Evolutionary conservation across 2,888 invertebrate genomes (phyloP), one percentile per base, ranked within the genome.

Genomic region (Drosophila austrosaltans): DNA sequence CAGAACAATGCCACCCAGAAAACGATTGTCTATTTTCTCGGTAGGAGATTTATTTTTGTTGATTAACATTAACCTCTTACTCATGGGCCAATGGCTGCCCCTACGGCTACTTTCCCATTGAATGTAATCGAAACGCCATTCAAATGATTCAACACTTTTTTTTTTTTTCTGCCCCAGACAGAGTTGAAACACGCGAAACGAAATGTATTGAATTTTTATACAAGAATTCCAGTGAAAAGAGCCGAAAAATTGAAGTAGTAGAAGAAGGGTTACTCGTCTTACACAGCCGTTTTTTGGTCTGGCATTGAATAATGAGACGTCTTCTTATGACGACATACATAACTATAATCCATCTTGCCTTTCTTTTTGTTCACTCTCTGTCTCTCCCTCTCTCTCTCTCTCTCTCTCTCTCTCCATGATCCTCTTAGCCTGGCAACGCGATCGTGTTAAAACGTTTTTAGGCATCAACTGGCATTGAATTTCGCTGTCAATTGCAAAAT

Each of bases 381-480:
- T 5, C 30, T 30, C 30, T 6, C 8, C n/a, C n/a, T 16, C 5
- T 42, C 5, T 4, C 3, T 8, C 22, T 48, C 22, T n/a, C n/a
- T 16, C 5, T 42, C 5, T 4, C 3, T 25, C 16, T 48, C 22
- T 42, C 7, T 53, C 65, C n/a, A 22, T 68, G 76, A 72, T 75
- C 61, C 54, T 44, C 10, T 40, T 39, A 22, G 30, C 32, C 28
- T 44, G 39, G 12, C 20, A 66, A 57, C 57, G 16, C 36, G 22
- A 16, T 12, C 20, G 4, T 57, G 36, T 39, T 28, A 8, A 39
- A 12, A 30, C 44, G 53, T 16, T 67, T 40, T 8, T 25, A 59
- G 81, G 87, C 81, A 80, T 60, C 64, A 73, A 63, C 53, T 76
- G 85, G 82, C 71, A 87, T 90, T 90, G 76, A 84, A 90, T 90